Evolutionary conservation across 53 echinoderm and acorn worm species (phyloP).

Genomic region (Arbacia lixula): DNA sequence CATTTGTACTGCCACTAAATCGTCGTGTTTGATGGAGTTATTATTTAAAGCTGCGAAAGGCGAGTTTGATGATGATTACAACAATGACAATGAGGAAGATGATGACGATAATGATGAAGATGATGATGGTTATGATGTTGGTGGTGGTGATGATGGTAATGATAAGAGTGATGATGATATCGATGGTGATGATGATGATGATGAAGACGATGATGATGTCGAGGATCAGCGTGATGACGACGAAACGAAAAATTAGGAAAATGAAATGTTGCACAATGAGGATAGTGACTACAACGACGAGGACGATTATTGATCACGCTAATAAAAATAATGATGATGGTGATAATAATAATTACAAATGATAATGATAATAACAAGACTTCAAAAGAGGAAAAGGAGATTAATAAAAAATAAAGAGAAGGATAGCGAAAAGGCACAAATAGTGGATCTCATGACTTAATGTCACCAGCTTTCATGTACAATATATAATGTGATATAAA

Average conservation of each 20-base stretch:
- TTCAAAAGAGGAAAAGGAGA: too few relatives aligned
- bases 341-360: neutral
- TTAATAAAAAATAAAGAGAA: too few relatives aligned
- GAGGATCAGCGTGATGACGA: neutral
- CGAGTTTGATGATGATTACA: neutral
- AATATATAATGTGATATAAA: too few relatives aligned
- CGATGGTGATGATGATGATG: neutral
- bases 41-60: too few relatives aligned
- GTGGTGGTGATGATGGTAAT: neutral
- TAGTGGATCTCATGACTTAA: too few relatives aligned
- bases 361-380: too few relatives aligned
- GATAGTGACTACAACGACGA: neutral
- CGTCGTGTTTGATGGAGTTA: neutral
- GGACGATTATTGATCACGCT: neutral
- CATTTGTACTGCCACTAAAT: conserved; percentile 44
- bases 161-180: neutral
- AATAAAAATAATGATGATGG: neutral
- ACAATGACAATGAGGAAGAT: neutral
- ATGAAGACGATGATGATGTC: neutral
- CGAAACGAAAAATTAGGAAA: neutral
- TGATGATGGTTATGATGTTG: neutral
- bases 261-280: neutral
- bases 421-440: too few relatives aligned
- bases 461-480: too few relatives aligned
- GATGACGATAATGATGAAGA: neutral